These are phyloP conservation scores for Drosophila diplacantha DNA, from an alignment of 2,888 invertebrate species.

Conservation along the genomic window DNA sequence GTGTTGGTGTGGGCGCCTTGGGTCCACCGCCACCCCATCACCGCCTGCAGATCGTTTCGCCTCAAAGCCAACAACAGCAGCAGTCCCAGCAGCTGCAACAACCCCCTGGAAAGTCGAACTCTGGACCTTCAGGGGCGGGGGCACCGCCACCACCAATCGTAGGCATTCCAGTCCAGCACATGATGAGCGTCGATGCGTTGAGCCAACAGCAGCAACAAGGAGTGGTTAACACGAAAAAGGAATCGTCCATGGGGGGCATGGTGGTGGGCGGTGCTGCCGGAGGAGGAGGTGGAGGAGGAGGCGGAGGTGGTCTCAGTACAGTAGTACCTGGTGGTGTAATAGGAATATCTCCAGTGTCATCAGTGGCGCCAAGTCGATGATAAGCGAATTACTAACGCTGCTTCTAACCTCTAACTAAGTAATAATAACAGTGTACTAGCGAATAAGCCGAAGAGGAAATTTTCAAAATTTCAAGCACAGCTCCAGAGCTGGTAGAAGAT, in stretches of 20 bases:
- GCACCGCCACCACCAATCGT: conserved; percentile 30
- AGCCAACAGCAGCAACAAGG: conserved; percentile 27
- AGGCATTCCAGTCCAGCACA: conserved; percentile 66
- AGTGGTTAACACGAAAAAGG: conserved; percentile 57
- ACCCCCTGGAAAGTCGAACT: conserved; percentile 24
- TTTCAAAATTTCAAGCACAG: conserved; percentile 51
- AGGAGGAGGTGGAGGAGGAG: conserved; percentile 8
- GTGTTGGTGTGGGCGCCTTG: conserved; percentile 64
- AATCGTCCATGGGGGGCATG: conserved; percentile 43
- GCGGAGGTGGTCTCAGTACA: conserved; percentile 39
- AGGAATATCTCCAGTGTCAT: conserved; percentile 63
- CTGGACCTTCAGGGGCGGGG: conserved; percentile 28
- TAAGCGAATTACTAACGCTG: conserved; percentile 42
- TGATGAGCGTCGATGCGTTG: conserved; percentile 67
- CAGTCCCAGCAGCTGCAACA: conserved; percentile 29
- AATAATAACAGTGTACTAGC: conserved; percentile 12
- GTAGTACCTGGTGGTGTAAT: conserved; percentile 54
- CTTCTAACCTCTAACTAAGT: conserved; percentile 5
- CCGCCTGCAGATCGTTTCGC: conserved; percentile 69
- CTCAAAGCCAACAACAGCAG: conserved; percentile 21
- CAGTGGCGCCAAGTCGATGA: conserved; percentile 72
- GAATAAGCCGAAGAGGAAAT: conserved; percentile 41
- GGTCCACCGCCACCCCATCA: conserved; percentile 74
- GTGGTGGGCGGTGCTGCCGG: conserved; percentile 34
- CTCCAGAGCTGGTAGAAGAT: conserved; percentile 13